Percentiles rank a stretch among this genome's conserved stretches.
Evolutionary conservation across 37 sponge, comb jelly and placozoan genomes (phyloP).

Genomic region (Eunapius fragilis): DNA sequence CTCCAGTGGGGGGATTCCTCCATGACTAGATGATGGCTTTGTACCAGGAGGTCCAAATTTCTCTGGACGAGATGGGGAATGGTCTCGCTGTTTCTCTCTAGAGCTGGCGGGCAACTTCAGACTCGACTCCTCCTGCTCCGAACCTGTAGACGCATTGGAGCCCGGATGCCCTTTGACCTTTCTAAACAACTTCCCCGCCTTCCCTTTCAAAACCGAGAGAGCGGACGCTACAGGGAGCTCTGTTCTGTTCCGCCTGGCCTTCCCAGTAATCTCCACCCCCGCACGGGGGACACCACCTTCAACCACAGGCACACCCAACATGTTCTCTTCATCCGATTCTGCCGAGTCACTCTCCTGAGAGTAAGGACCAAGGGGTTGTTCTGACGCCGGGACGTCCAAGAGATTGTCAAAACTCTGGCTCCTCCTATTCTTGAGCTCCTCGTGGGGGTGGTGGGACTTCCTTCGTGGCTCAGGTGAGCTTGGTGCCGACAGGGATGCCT

Average conservation of each 20-base stretch:
- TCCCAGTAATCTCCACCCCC: neutral
- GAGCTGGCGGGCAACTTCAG: neutral
- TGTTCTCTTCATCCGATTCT: neutral
- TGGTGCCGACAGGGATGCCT: conserved; percentile 37
- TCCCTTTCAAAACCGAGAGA: neutral
- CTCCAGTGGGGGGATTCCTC: neutral
- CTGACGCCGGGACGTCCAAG: neutral
- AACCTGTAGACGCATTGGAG: neutral
- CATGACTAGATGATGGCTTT: neutral
- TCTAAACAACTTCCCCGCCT: neutral
- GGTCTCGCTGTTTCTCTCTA: neutral
- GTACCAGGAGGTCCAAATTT: neutral
- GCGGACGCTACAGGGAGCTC: neutral
- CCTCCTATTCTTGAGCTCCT: neutral
- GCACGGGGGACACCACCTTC: neutral
- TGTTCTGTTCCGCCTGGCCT: neutral
- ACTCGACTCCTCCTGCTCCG: neutral
- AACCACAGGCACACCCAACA: neutral
- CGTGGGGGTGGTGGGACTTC: neutral
- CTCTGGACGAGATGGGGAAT: neutral
- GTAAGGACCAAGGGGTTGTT: neutral
- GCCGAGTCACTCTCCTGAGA: neutral
- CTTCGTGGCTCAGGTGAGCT: conserved; percentile 28
- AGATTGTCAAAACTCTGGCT: conserved; percentile 50
- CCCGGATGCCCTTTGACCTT: neutral